Percentiles rank a stretch among this genome's conserved stretches.
Conservation (phyloP, 2,113 vertebrate genomes). For the Petrocephalus zakoni region DNA sequence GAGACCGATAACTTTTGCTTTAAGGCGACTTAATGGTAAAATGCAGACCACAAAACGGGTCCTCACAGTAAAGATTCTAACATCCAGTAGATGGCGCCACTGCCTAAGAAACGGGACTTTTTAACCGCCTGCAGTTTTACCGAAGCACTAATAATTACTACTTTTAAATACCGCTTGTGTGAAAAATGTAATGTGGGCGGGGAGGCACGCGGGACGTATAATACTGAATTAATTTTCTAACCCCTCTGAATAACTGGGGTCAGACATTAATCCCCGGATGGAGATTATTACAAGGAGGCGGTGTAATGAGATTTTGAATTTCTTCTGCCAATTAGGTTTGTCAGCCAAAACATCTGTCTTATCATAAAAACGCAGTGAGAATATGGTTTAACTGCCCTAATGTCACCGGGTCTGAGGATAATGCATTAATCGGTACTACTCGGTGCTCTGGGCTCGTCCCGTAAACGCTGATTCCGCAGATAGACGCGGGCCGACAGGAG, state of each 20-base stretch:
- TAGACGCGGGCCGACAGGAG: not conserved
- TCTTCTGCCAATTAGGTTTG: not conserved
- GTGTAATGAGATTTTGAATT: conserved; percentile 7
- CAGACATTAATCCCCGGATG: not conserved
- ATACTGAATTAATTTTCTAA: not conserved
- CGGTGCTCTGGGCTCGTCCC: not conserved
- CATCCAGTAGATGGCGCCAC: not conserved
- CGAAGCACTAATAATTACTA: not conserved
- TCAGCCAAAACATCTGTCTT: not conserved
- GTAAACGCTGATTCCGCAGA: not conserved
- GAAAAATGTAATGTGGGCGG: not conserved
- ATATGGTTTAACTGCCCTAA: not conserved
- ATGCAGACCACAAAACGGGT: not conserved
- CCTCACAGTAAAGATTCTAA: not conserved
- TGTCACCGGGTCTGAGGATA: not conserved
- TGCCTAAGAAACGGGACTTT: not conserved
- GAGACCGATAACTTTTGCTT: not conserved
- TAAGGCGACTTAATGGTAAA: not conserved
- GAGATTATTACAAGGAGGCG: not conserved
- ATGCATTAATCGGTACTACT: not conserved
- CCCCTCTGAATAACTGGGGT: not conserved
- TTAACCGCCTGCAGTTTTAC: not conserved
- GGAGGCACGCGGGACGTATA: not conserved
- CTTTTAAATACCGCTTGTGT: not conserved
- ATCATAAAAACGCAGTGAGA: not conserved